Evolutionary conservation across 2,888 invertebrate species (phyloP), one percentile per base, ranked within the genome.

Genomic region (Diogma glabrata): DNA sequence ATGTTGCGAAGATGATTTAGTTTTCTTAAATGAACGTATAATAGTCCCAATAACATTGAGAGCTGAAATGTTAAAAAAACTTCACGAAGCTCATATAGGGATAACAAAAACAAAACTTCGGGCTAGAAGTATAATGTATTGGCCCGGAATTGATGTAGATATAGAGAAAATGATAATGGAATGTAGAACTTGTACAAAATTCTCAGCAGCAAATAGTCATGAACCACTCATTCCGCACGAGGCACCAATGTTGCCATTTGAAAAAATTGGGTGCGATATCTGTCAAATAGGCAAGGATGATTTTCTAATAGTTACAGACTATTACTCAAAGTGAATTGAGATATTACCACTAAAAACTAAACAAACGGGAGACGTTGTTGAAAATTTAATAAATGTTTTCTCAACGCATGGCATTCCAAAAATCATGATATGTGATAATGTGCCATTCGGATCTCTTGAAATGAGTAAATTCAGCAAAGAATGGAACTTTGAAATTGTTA

Each of bases 261-360:
- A n/a, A n/a, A n/a, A n/a, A n/a, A n/a, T n/a, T n/a, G n/a, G n/a
- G n/a, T n/a, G n/a, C n/a, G n/a, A n/a, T 26, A 22, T 7, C 30
- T 51, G 8, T 50, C 49, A 30, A 6, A 50, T 10, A 45, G 40
- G 38, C 40, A 47, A n/a, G n/a, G 49, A 23, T 26, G 23, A 17
- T 14, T 28, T 22, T n/a, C n/a, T 53, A 17, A 43, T 12, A 46
- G 19, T 50, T 49, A 45, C 20, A 47, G 19, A 38, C 49, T 9
- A n/a, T 36, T 54, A 10, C 49, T 47, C 54, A 3, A 54, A 55
- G 48, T 57, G 23, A 24, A 19, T 55, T 6, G 56, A 57, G 38
- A 36, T 55, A 8, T 46, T 46, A 9, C 24, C 7, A 0, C 24
- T 55, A 5, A 14, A 23, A 4, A 40, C 28, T n/a, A 49, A 51